phyloP scores from a whole-genome alignment of 1,140 invertebrate genomes.

The Meloidogyne floridensis region DNA sequence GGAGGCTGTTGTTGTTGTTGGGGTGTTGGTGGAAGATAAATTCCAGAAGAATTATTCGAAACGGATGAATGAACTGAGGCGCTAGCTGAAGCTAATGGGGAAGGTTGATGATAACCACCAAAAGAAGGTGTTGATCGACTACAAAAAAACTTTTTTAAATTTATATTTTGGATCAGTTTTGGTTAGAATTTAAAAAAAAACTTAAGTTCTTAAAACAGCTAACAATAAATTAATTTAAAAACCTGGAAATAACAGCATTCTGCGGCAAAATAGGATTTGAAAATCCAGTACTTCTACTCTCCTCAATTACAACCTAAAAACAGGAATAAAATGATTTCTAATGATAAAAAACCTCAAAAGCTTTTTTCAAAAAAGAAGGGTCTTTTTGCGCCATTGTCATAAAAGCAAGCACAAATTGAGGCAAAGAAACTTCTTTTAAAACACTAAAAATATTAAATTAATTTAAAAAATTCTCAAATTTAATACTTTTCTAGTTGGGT shows the following conservation, averaged over 20 bases:
- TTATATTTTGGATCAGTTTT: too few species aligned
- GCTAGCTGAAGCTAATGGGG: slow-evolving; percentile 5
- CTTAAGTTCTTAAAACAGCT: too few species aligned
- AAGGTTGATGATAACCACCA: slow-evolving; percentile 1
- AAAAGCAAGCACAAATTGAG: slow-evolving; percentile 39
- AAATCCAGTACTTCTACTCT: slow-evolving; percentile 46
- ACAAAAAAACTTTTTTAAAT: background rate
- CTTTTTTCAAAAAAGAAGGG: slow-evolving; percentile 38
- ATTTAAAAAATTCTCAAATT: background rate
- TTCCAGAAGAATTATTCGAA: background rate
- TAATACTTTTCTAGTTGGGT: slow-evolving; percentile 28
- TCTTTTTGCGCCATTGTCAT: slow-evolving; percentile 42
- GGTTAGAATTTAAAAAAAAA: too few species aligned
- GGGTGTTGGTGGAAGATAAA: slow-evolving; percentile 7
- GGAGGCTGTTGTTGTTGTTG: background rate
- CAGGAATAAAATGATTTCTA: background rate
- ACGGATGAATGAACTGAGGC: background rate
- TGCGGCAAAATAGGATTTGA: slow-evolving; percentile 43
- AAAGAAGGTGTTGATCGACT: slow-evolving; percentile 22
- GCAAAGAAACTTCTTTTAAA: slow-evolving; percentile 8
- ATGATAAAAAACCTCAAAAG: slow-evolving; percentile 35
- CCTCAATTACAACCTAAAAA: slow-evolving; percentile 48
- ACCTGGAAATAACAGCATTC: background rate
- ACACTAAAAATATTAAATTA: background rate
- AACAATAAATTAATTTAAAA: slow-evolving; percentile 10